Evolutionary conservation across 2,888 invertebrate species (phyloP), one percentile per base, ranked within the genome.

Genomic region (Eristalinus aeneus): DNA sequence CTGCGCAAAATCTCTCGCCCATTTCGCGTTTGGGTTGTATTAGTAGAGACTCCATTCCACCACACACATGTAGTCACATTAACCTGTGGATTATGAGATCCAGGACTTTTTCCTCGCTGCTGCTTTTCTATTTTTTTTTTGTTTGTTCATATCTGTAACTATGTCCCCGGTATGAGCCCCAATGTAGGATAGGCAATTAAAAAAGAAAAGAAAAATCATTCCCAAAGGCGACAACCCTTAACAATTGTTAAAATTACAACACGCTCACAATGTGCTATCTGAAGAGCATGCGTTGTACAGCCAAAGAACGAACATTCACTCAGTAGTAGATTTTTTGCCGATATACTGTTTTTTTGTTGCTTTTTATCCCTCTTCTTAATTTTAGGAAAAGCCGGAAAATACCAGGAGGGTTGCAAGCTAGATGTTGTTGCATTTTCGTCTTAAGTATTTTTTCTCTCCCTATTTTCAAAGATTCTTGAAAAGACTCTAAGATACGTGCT

Each of bases 1-100:
- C 86, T 86, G 86, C 86, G 86, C 86, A 86, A 86, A 86, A 86
- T 86, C 86, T 82, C 86, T 86, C 86, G 77, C 86, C 86, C 86
- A 74, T 74, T 77, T 73, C n/a, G 27, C 27, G 16, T 10, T 56
- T 31, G 27, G 58, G 56, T 61, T 82, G 86, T 86, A 74, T 81
- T 86, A 82, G 86, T 86, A 74, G 63, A 77, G 63, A 77, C 77
- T 86, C 46, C 82, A 82, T 78, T 86, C 86, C 86, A 86, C 73
- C 56, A 86, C 82, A 82, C 46, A 82, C 46, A 46, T 46, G 46
- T 71, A 86, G 65, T 74, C 68, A 82, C 34, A 71, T 82, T 86
- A 86, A 86, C 86, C 86, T 86, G 86, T 86, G 78, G 86, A 86
- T 86, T 86, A 86, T 78, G 71, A 69, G 69, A 73, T 71, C 73